phyloP scores from a whole-genome alignment of 2,888 invertebrate species.

The Ectemnius cavifrons region DNA sequence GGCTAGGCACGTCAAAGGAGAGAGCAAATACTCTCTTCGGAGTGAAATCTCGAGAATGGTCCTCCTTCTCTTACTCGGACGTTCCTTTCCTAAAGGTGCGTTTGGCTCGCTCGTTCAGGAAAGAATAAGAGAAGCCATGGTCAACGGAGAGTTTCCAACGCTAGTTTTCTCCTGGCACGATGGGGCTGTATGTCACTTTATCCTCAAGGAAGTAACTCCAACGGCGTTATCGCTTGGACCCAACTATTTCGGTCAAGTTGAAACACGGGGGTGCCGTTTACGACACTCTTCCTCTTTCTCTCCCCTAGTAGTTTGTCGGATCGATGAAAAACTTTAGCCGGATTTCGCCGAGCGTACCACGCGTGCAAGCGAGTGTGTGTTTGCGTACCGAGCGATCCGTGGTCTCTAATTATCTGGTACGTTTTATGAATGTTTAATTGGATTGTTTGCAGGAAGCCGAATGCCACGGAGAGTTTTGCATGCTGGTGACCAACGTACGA shows the following conservation, averaged over 20 bases:
- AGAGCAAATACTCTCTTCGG: conserved; percentile 10
- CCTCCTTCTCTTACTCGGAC: not conserved
- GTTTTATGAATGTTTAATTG: too few relatives aligned
- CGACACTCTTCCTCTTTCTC: not conserved
- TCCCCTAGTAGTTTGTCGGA: not conserved
- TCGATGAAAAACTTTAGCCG: conserved; percentile 13
- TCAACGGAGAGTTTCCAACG: not conserved
- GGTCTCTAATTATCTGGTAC: too few relatives aligned
- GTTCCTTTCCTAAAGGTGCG: conserved; percentile 22
- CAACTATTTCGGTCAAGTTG: conserved; percentile 13
- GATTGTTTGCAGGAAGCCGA: too few relatives aligned
- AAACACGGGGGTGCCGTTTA: conserved; percentile 5
- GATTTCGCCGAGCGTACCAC: conserved; percentile 3
- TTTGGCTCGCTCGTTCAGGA: conserved; percentile 14
- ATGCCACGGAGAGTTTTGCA: too few relatives aligned
- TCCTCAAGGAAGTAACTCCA: conserved; percentile 6
- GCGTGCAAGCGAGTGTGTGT: too few relatives aligned
- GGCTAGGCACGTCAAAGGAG: conserved; percentile 13
- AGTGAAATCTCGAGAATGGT: conserved; percentile 27
- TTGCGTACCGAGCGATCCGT: too few relatives aligned
- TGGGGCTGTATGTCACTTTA: conserved; percentile 23
- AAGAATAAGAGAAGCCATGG: conserved; percentile 13
- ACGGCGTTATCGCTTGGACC: conserved; percentile 2
- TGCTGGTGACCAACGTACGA: too few relatives aligned
- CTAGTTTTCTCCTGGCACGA: conserved; percentile 23